Percentiles rank a stretch among this genome's conserved stretches.
phyloP scores from a whole-genome alignment of 2,113 vertebrate genomes.

The Tenrec ecaudatus region DNA sequence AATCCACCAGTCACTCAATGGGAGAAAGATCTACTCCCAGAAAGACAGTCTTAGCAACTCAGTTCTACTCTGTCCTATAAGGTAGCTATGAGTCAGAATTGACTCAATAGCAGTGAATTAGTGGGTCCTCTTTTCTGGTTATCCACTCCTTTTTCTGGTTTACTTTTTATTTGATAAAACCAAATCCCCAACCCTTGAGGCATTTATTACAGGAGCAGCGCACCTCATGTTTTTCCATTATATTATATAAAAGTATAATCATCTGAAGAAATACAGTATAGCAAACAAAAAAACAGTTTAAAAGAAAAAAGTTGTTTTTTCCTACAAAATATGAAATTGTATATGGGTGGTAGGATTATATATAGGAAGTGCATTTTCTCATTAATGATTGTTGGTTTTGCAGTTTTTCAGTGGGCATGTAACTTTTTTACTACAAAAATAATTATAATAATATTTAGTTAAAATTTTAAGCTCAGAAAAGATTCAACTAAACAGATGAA shows the following conservation, averaged over 20 bases:
- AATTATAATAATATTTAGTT: conserved; percentile 29
- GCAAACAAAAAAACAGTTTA: background rate
- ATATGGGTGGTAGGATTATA: background rate
- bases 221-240: background rate
- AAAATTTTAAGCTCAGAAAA: conserved; percentile 35
- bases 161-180: no score
- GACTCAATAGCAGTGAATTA: no score
- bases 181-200: no score
- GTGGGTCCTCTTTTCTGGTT: no score
- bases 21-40: no score
- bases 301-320: background rate
- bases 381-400: conserved; percentile 9
- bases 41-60: no score
- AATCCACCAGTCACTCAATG: no score
- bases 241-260: background rate
- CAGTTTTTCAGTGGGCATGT: background rate
- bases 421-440: background rate
- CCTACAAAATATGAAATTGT: background rate
- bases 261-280: background rate
- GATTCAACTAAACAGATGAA: conserved; percentile 11
- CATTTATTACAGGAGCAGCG: no score
- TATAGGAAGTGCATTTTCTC: background rate
- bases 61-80: no score
- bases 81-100: no score
- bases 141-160: no score